Evolutionary conservation across 2,797 vertebrate species (phyloP).

Genomic region (Acanthurus leucopareius): DNA sequence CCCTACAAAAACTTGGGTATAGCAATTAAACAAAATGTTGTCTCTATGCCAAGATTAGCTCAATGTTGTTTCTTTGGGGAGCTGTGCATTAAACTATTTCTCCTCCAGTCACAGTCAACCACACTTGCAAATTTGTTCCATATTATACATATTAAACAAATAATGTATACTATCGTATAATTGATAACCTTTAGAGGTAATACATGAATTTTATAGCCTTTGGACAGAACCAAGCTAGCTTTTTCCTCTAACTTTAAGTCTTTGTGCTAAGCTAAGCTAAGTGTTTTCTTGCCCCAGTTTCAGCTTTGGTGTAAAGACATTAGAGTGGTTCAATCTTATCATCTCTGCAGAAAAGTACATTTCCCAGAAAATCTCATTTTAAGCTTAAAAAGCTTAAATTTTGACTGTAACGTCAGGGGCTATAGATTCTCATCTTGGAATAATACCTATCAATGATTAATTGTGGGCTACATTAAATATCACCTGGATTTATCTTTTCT

Average conservation of each 20-base stretch:
- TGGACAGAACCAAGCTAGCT: not conserved
- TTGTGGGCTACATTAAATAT: constrained; percentile 65
- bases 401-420: not conserved
- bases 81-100: not conserved
- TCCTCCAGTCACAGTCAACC: not conserved
- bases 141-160: not conserved
- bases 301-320: not conserved
- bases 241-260: not conserved
- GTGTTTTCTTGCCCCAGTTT: not conserved
- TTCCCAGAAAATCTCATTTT: constrained; percentile 14
- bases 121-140: not conserved
- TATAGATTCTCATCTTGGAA: constrained; percentile 26
- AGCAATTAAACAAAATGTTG: not conserved
- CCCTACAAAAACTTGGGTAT: not conserved
- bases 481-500: constrained; percentile 80
- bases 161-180: too few species aligned
- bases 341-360: not conserved
- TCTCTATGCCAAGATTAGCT: not conserved
- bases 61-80: too few species aligned
- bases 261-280: constrained; percentile 7
- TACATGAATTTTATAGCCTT: not conserved
- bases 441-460: constrained; percentile 50
- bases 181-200: not conserved
- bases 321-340: not conserved
- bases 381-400: not conserved